Base-by-base conservation (phyloP, 2,113 vertebrate species). In the Marmota monax region DNA sequence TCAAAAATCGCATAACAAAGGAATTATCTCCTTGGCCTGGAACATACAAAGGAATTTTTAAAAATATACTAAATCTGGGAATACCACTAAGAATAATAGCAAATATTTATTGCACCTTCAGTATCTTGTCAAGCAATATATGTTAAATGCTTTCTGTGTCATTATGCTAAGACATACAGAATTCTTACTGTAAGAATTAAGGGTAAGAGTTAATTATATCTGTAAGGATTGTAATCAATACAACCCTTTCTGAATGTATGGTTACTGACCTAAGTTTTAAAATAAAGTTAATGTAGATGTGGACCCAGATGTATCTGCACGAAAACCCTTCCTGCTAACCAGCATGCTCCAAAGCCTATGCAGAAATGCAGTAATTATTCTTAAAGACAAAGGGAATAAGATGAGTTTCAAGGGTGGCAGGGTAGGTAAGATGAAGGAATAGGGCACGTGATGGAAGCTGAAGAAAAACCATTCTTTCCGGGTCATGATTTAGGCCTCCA, bases 71-170 rank as follows among this genome's bases (percentile, higher is more conserved):
- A 84, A 61, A 90, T 82, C 45, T 88, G 32, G 61, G 67, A 70
- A 67, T 78, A 29, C 3, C 14, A 45, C 58, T 86, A 86, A 79
- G 34, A 25, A 72, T 70, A 89, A n/a, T 2, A 80, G 56, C 37
- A 70, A 63, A 8, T 74, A 76, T 63, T 88, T 90, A 84, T 34
- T 80, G 29, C 83, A 23, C 39, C 20, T 3, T 73, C 74, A 84
- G 58, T 92, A 73, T 88, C 51, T 58, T 45, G 74, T 88, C 37
- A 80, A 72, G 22, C 69, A 74, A 18, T 32, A 18, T 32, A 29
- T 73, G 17, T 42, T 92, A 69, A 93, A 67, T 85, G 92, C n/a
- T 95, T 82, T 73, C 69, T 88, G 25, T 89, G 42, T 37, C 27
- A 69, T 8, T 84, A 7, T 84, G 7, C 16, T 39, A 45, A 45